Base-by-base conservation (phyloP, 2,888 invertebrate species). In the Trisateles emortualis region DNA sequence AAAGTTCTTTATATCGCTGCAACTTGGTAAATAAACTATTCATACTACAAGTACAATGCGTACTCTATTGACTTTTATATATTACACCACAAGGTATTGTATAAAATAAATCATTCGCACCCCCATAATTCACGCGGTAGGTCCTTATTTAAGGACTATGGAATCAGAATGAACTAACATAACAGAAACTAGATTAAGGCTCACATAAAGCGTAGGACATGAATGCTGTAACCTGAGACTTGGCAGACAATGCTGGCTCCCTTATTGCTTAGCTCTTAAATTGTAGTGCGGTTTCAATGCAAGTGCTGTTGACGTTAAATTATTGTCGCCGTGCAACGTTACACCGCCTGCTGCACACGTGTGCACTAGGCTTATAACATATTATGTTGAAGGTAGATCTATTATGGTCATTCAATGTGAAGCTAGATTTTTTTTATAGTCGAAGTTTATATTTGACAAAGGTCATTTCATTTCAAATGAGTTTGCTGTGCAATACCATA, bases 221-320 rank as follows among this genome's bases (percentile, higher is more conserved):
- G 83, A 84, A 90, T 83, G 79, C 84, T 81, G 88, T 90, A 92
- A 90, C 88, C 78, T 80, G 86, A 91, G 86, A 84, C 83, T 78
- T 78, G 74, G 80, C 84, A 85, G 84, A 90, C 87, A 88, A 90
- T 88, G 85, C 84, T 76, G 83, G 83, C 84, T 87, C 88, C 89
- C 88, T 90, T 92, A 92, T 90, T 88, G 88, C 91, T 86, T 79
- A 79, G 90, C 87, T 87, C 90, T 90, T 92, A 92, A 92, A 92
- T 92, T 88, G 91, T 87, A 78, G 76, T 84, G 88, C 74, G 91
- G 92, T 90, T 90, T 90, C 88, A 90, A 92, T 91, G 91, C 91
- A 89, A 86, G 88, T 88, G 89, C 85, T 82, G 74, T 79, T 87
- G 91, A 91, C 89, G 85, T 88, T 89, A 90, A 92, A 90, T 92